Conservation (phyloP, 2,797 vertebrate species). For the Danio kyathit region DNA sequence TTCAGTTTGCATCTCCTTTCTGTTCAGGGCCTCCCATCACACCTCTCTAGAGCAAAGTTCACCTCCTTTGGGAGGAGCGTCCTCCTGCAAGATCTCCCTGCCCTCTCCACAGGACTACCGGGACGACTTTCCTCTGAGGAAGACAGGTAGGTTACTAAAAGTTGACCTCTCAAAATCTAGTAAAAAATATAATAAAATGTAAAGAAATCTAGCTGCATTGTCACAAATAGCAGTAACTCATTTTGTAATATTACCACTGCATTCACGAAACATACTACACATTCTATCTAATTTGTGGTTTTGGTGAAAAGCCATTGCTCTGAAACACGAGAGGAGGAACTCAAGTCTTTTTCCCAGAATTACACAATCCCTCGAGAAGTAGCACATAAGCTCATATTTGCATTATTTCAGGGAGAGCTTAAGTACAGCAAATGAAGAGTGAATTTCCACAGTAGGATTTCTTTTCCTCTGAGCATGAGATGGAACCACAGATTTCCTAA, state of each 20-base stretch:
- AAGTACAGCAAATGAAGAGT: slow-evolving; percentile 26
- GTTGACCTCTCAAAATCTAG: neutral
- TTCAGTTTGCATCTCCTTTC: slow-evolving; percentile 60
- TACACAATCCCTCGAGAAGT: slow-evolving; percentile 13
- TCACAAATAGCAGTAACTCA: neutral
- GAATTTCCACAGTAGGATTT: slow-evolving; percentile 54
- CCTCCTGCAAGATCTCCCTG: slow-evolving; percentile 92
- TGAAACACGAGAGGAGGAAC: neutral
- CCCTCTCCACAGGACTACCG: slow-evolving; percentile 89
- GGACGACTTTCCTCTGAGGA: slow-evolving; percentile 97
- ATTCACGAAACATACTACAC: neutral
- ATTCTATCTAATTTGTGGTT: neutral
- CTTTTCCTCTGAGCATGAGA: slow-evolving; percentile 60
- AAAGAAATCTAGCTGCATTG: neutral
- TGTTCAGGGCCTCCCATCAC: slow-evolving; percentile 92
- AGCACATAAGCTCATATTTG: slow-evolving; percentile 15
- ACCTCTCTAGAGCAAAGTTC: slow-evolving; percentile 98
- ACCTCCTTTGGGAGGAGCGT: slow-evolving; percentile 91
- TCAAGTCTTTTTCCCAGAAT: slow-evolving; percentile 21
- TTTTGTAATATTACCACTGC: neutral
- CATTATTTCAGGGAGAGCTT: slow-evolving; percentile 38
- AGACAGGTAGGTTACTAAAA: slow-evolving; percentile 86
- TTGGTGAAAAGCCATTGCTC: slow-evolving; percentile 7
- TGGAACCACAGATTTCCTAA: slow-evolving; percentile 48
- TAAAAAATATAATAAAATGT: no score